Evolutionary conservation across 2,113 vertebrate species (phyloP).

Genomic region (Orthonyx spaldingii): DNA sequence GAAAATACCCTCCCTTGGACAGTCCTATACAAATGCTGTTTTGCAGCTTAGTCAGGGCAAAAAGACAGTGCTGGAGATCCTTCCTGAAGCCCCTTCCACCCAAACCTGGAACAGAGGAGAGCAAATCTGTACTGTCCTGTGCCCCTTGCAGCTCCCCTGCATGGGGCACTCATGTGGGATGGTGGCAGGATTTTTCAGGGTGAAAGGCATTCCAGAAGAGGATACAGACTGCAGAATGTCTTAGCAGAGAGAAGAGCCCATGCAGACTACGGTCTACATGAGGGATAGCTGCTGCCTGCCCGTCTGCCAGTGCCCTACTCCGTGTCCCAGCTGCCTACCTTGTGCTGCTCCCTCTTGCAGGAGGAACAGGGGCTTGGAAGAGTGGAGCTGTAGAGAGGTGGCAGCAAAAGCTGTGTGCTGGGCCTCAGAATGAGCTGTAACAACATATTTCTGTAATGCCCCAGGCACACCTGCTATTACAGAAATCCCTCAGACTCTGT

Average conservation of each 20-base stretch:
- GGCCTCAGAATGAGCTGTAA: background rate
- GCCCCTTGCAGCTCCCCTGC: background rate
- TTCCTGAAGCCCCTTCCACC: background rate
- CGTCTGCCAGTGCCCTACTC: background rate
- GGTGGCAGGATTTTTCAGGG: background rate
- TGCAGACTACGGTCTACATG: rapidly evolving
- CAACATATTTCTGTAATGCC: background rate
- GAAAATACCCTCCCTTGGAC: background rate
- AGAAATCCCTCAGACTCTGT: background rate
- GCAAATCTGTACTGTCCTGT: background rate
- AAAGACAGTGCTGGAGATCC: background rate
- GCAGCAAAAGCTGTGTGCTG: background rate
- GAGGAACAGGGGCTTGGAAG: background rate
- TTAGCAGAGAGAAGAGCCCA: background rate
- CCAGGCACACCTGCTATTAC: background rate
- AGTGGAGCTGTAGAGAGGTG: background rate
- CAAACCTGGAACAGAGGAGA: background rate
- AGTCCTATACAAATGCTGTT: background rate
- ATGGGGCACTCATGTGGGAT: background rate
- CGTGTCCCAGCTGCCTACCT: background rate
- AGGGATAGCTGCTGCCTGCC: background rate
- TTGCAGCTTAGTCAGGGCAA: background rate
- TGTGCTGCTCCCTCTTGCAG: background rate
- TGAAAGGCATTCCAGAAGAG: background rate
- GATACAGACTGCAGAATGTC: background rate